Evolutionary conservation across 2,113 vertebrate genomes (phyloP).

Genomic region (Saimiri boliviensis): DNA sequence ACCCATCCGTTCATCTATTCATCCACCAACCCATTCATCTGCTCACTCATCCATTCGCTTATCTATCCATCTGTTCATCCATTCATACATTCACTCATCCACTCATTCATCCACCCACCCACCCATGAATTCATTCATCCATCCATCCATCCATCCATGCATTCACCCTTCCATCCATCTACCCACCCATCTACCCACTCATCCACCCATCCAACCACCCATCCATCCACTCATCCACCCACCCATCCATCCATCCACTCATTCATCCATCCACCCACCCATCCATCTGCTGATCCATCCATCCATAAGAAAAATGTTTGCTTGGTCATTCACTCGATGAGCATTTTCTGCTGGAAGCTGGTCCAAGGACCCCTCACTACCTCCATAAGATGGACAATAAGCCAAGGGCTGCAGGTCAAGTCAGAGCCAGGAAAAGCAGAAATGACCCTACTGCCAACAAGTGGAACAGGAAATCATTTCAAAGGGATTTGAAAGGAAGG

Average conservation of each 20-base stretch:
- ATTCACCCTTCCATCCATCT: rapidly evolving
- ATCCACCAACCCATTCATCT: too few relatives aligned
- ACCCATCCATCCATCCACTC: rapidly evolving
- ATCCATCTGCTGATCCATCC: background rate
- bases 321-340: background rate
- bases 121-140: rapidly evolving
- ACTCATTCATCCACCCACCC: rapidly evolving
- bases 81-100: rapidly evolving
- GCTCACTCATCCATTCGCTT: too few relatives aligned
- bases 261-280: too few relatives aligned
- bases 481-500: background rate
- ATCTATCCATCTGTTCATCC: rapidly evolving
- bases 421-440: rapidly evolving
- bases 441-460: rapidly evolving
- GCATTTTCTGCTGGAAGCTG: rapidly evolving
- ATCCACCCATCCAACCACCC: rapidly evolving
- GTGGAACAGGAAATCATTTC: rapidly evolving
- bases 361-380: too few relatives aligned
- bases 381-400: rapidly evolving
- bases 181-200: rapidly evolving
- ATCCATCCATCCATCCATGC: rapidly evolving
- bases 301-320: background rate
- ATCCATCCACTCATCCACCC: rapidly evolving
- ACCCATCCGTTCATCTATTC: rapidly evolving
- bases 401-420: background rate